Percentiles rank a stretch among this genome's conserved stretches.
Evolutionary conservation across 2,113 vertebrate species (phyloP).

Genomic region (Eidolon helvum): DNA sequence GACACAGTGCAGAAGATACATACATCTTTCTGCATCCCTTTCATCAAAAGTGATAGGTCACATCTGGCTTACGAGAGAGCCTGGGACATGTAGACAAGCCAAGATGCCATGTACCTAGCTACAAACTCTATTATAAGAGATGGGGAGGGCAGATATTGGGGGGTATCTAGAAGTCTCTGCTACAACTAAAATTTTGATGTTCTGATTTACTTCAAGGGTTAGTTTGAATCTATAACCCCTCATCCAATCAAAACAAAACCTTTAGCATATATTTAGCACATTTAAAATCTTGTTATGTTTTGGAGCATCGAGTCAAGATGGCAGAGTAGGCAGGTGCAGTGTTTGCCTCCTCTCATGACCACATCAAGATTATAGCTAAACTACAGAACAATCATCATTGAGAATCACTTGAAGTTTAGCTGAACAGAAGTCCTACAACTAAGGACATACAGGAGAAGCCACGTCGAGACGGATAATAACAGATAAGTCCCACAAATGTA

Average conservation of each 20-base stretch:
- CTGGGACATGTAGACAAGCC: background rate
- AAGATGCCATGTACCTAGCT: background rate
- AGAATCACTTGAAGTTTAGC: too few species aligned
- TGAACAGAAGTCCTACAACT: too few species aligned
- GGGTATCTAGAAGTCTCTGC: background rate
- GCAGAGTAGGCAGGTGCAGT: too few species aligned
- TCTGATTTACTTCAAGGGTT: background rate
- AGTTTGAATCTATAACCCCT: background rate
- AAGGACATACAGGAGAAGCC: too few species aligned
- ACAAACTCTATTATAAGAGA: background rate
- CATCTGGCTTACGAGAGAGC: background rate
- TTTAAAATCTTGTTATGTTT: background rate
- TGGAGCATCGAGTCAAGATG: too few species aligned
- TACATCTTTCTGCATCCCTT: background rate
- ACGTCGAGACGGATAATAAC: too few species aligned
- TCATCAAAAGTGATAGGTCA: background rate
- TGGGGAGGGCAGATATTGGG: background rate
- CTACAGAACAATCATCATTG: too few species aligned
- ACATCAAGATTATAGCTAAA: too few species aligned
- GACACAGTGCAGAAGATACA: background rate
- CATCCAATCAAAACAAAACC: background rate
- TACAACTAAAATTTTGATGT: background rate
- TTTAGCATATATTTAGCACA: background rate
- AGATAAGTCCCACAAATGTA: too few species aligned
- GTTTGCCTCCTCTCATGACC: too few species aligned